Percentiles rank a stretch among this genome's conserved stretches.
Conservation (phyloP, 2,113 vertebrate species). For the Festucalex cinctus region DNA sequence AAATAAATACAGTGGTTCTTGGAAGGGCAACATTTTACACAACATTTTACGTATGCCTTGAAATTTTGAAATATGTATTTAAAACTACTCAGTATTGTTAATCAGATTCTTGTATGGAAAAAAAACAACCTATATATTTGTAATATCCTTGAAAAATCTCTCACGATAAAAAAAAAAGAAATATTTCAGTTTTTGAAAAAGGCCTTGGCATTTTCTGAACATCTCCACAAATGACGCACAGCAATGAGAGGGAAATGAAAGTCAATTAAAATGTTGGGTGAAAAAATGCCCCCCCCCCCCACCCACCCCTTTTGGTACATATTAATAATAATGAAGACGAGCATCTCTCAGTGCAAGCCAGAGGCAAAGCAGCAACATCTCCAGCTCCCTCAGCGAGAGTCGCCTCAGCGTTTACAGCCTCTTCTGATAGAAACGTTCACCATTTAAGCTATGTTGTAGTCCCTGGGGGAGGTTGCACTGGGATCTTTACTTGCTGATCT, state of each 20-base stretch:
- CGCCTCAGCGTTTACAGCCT: conserved; percentile 33
- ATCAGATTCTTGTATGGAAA: background rate
- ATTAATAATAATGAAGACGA: conserved; percentile 56
- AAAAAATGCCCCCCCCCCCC: too few relatives aligned
- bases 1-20: too few relatives aligned
- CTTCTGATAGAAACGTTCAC: conserved; percentile 19
- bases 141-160: background rate
- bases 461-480: conserved; percentile 21
- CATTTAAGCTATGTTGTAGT: conserved; percentile 32
- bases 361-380: conserved; percentile 28
- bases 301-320: too few relatives aligned
- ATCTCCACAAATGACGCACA: background rate
- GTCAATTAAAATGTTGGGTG: background rate
- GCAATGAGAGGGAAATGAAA: background rate
- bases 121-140: background rate
- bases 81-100: background rate
- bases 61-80: too few relatives aligned
- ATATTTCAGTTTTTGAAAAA: background rate
- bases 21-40: too few relatives aligned
- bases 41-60: too few relatives aligned
- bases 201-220: background rate
- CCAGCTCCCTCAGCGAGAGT: conserved; percentile 25
- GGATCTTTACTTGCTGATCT: conserved; percentile 42
- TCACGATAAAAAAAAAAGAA: background rate
- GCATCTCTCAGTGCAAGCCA: conserved; percentile 36